phyloP scores from a whole-genome alignment of 2,888 invertebrate species.

The Dasysyrphus albostriatus region DNA sequence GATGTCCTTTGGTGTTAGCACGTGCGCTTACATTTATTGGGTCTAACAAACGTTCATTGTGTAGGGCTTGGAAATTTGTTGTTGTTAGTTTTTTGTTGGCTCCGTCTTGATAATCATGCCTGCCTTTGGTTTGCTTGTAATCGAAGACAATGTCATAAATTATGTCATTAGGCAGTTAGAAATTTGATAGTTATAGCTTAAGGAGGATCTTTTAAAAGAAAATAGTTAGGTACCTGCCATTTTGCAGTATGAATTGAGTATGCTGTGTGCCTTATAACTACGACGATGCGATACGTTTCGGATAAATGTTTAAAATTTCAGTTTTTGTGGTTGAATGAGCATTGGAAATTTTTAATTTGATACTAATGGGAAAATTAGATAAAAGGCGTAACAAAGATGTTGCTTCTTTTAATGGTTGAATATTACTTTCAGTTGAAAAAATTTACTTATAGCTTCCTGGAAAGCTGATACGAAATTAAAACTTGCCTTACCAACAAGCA shows the following conservation, averaged over 20 bases:
- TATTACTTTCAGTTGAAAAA: constrained; percentile 11
- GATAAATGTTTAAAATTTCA: constrained; percentile 31
- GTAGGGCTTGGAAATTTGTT: constrained; percentile 8
- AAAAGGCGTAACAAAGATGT: background rate
- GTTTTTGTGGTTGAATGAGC: constrained; percentile 39
- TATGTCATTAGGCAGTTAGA: constrained; percentile 37
- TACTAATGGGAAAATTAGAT: constrained; percentile 38
- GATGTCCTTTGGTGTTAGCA: constrained; percentile 56
- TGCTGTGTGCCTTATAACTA: background rate
- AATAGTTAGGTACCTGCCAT: background rate
- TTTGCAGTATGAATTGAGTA: background rate
- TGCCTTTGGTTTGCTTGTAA: constrained; percentile 42
- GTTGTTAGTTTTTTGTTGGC: background rate
- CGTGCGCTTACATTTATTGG: constrained; percentile 48
- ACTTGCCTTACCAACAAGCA: background rate
- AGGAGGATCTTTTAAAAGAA: background rate
- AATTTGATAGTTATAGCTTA: constrained; percentile 32
- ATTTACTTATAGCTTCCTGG: background rate
- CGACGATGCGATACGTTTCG: background rate
- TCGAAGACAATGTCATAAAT: constrained; percentile 47
- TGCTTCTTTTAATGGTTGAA: background rate
- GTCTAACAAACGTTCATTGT: background rate
- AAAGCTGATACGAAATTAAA: background rate
- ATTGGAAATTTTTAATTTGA: constrained; percentile 24
- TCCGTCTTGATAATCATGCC: constrained; percentile 17